These are phyloP conservation scores for Craterocephalus amniculus DNA, from an alignment of 2,797 vertebrate species.

Conservation along the genomic window DNA sequence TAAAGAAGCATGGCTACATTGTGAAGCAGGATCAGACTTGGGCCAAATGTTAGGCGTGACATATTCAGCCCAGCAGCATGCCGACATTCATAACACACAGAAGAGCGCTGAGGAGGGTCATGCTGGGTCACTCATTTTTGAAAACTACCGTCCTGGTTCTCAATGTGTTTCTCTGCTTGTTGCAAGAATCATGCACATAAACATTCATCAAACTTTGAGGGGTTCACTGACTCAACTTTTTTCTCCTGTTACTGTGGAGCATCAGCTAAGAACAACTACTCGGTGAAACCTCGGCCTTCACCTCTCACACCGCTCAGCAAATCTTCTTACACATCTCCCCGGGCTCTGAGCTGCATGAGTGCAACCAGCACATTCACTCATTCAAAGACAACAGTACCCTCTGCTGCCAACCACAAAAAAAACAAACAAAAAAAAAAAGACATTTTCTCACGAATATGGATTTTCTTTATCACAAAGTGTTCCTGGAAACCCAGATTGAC, in stretches of 20 bases:
- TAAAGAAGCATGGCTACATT: constrained; percentile 29
- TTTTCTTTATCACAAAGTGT: constrained; percentile 45
- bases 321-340: constrained; percentile 49
- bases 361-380: constrained; percentile 40
- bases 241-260: constrained; percentile 39
- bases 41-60: constrained; percentile 50
- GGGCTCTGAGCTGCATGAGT: constrained; percentile 32
- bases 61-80: constrained; percentile 22
- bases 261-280: constrained; percentile 46
- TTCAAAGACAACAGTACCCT: constrained; percentile 40
- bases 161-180: constrained; percentile 13
- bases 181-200: constrained; percentile 36
- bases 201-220: constrained; percentile 62
- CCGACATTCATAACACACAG: constrained; percentile 24
- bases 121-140: constrained; percentile 35
- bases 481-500: constrained; percentile 48
- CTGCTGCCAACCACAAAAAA: constrained; percentile 16
- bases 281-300: constrained; percentile 44
- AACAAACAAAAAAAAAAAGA: constrained; percentile 7
- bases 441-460: constrained; percentile 43
- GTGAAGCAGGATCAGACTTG: constrained; percentile 49
- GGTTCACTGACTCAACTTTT: constrained; percentile 59
- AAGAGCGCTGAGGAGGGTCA: constrained; percentile 28
- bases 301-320: constrained; percentile 40
- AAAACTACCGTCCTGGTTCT: constrained; percentile 43